Evolutionary conservation across 2,797 vertebrate genomes (phyloP).

Genomic region (Australoheros facetus): DNA sequence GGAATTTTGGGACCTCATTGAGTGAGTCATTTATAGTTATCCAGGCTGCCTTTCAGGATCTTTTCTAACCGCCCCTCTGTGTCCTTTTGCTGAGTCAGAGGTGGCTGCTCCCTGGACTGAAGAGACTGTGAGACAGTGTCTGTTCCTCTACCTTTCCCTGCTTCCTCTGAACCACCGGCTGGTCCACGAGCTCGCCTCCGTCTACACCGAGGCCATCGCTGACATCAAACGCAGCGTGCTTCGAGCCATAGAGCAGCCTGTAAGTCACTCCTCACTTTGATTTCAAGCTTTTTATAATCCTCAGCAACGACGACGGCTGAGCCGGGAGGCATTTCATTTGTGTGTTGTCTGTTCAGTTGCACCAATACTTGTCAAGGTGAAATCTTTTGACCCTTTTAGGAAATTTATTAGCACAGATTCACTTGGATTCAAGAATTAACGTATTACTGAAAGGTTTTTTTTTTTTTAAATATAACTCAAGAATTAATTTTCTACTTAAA

Average conservation of each 20-base stretch:
- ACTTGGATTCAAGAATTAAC: too few species aligned
- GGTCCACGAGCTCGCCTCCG: slow-evolving; percentile 92
- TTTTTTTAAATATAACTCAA: too few species aligned
- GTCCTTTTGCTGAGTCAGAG: slow-evolving; percentile 79
- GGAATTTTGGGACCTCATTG: neutral
- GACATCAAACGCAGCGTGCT: slow-evolving; percentile 96
- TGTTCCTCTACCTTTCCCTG: slow-evolving; percentile 93
- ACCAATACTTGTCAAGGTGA: too few species aligned
- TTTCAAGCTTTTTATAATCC: neutral
- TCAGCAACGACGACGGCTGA: neutral
- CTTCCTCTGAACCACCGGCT: slow-evolving; percentile 94
- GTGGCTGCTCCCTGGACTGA: slow-evolving; percentile 95
- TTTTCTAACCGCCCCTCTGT: neutral
- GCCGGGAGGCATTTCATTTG: too few species aligned
- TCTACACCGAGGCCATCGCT: slow-evolving; percentile 96
- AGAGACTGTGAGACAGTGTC: slow-evolving; percentile 93
- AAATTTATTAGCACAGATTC: too few species aligned
- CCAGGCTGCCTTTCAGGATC: too few species aligned
- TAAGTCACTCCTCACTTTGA: slow-evolving; percentile 57
- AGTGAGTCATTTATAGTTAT: neutral
- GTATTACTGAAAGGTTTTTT: too few species aligned
- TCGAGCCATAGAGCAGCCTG: slow-evolving; percentile 92
- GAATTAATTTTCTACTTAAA: too few species aligned
- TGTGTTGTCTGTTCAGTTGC: too few species aligned
- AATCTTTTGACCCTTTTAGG: too few species aligned